Evolutionary conservation across 2,113 vertebrate genomes (phyloP), one percentile per base, ranked within the genome.

Genomic region (Siniperca chuatsi): DNA sequence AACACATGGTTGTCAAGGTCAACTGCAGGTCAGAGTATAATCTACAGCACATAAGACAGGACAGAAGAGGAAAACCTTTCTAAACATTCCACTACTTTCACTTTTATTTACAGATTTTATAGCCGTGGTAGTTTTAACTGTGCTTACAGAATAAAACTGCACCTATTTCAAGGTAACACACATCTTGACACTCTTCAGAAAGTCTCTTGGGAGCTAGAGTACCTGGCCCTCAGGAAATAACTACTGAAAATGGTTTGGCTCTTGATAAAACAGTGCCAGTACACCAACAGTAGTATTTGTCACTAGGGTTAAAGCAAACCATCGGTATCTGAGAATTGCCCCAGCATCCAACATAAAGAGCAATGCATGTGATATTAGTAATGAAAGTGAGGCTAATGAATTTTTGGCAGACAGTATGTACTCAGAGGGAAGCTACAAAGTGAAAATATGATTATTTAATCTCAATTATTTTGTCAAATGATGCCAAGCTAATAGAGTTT

Each of bases 1-100:
- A 89, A 89, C 93, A 92, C 84, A 85, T 78, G 85, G 84, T 72
- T 92, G 93, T 92, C 83, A 92, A 75, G 87, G 93, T 93, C 89
- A 83, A 7, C 61, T 66, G 52, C 16, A 66, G 91, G 92, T 92
- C 92, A 88, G 68, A 70, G 61, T 52, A 67, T 58, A 71, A 74
- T 78, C 72, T 54, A 37, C 74, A 78, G 35, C 48, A 54, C 62
- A 46, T 55, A 37, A 68, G 54, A 80, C 33, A 0, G 61, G 11
- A 60, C 37, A 33, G 42, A 67, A 6, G 25, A 62, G 50, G 37
- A 25, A 25, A n/a, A 13, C 2, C 6, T 75, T 50, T 73, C 23
- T 8, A 23, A 67, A 65, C 6, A n/a, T 42, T 37, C 4, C 10
- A 65, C 35, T 25, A 46, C 60, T 54, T 33, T 15, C 6, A 40